Evolutionary conservation across 2,888 invertebrate species (phyloP).

Genomic region (Apoderus coryli): DNA sequence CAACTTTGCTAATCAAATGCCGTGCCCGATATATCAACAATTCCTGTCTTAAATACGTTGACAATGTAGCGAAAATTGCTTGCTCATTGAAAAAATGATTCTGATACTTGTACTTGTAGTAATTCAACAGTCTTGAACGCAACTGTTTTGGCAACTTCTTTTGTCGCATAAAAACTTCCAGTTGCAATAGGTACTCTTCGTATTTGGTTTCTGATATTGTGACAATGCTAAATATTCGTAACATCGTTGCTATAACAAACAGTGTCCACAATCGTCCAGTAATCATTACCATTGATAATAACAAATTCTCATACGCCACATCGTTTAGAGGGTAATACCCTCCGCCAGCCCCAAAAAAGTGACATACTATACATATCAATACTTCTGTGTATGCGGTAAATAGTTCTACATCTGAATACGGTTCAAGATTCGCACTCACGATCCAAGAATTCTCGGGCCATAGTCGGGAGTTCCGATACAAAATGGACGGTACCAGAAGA

Average conservation of each 20-base stretch:
- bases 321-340: too few species aligned
- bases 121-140: constrained; percentile 34
- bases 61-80: constrained; percentile 22
- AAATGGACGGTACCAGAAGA: too few species aligned
- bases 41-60: constrained; percentile 31
- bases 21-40: constrained; percentile 33
- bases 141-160: constrained; percentile 41
- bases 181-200: constrained; percentile 35
- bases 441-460: too few species aligned
- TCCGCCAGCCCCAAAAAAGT: too few species aligned
- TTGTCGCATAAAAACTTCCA: constrained; percentile 37
- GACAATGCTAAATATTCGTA: constrained; percentile 22
- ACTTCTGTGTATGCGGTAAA: too few species aligned
- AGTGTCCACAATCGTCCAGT: constrained; percentile 23
- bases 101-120: constrained; percentile 38
- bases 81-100: constrained; percentile 38
- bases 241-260: constrained; percentile 19
- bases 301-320: too few species aligned
- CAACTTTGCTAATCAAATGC: constrained; percentile 34
- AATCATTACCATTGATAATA: too few species aligned
- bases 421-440: too few species aligned
- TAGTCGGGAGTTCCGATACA: too few species aligned
- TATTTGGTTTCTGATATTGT: constrained; percentile 30
- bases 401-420: too few species aligned
- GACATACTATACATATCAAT: too few species aligned